Base-by-base conservation (phyloP, 2,888 invertebrate species). In the Papilio gigon region DNA sequence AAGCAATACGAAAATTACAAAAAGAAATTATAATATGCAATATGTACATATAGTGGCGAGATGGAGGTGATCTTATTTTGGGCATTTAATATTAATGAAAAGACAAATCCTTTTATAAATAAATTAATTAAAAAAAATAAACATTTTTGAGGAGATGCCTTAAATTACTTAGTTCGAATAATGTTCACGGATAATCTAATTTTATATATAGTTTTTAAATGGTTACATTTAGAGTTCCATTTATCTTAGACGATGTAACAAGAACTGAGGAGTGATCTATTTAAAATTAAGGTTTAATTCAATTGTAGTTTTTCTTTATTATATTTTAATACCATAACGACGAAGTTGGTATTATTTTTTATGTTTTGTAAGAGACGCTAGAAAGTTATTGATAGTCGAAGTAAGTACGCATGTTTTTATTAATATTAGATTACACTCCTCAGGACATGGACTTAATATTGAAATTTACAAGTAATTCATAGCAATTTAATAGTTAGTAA, bases 181-280 rank as follows among this genome's bases (percentile, higher is more conserved):
- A 62, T 12, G 40, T 47, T 62, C 62, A 67, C 22, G 33, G 8
- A 56, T 40, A 56, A 42, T 40, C 9, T 67, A 42, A 56, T 63
- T 58, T 63, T 56, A 56, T 67, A 68, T 33, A 35, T 68, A 68
- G 42, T n/a, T 67, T 56, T 56, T 56, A 56, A 56, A 67, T 53
- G 50, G 22, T 42, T 37, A 67, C 42, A 27, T 40, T 61, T 62
- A 17, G 44, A 61, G 30, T 59, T 50, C 50, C 47, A 27, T 60
- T 66, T 59, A 47, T 35, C 40, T 65, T 37, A 20, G 42, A 60
- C 6, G 8, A 37, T 14, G 30, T n/a, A 17, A 44, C 17, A 50
- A 37, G 47, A 50, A 67, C 59, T 50, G 60, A 40, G 66, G 60
- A 53, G 66, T 67, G 60, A 33, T 65, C 30, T 33, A 20, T 5